Base-by-base conservation (phyloP, 2,888 invertebrate species). In the Crematogaster levior region DNA sequence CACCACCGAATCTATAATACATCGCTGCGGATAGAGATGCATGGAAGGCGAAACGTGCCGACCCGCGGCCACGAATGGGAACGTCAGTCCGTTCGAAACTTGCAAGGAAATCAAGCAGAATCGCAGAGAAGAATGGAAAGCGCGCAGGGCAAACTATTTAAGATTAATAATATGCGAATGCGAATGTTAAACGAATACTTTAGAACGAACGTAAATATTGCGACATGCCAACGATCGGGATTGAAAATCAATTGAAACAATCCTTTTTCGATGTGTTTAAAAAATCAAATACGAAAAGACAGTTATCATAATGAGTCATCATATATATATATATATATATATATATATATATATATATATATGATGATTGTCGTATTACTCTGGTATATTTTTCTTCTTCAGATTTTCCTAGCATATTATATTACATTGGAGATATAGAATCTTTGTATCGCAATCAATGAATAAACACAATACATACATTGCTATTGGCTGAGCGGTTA, bases 1-100 rank as follows among this genome's bases (percentile, higher is more conserved):
- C 24, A 68, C 77, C 15, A 18, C 56, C 43, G 40, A 77, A 53
- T 77, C 68, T 68, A n/a, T n/a, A n/a, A n/a, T n/a, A 56, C 56
- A 79, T 79, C 43, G 56, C 34, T 30, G 43, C 18, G 56, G 68
- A 43, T 53, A 68, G 68, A 56, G 68, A 37, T 56, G 56, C 56
- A 40, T 56, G 68, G 18, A 24, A 68, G 68, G 53, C 56, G 43
- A 68, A 51, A 79, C 77, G 77, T 56, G 56, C 43, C 68, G 77
- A 79, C 77, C 77, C 43, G 77, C 77, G 77, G 77, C 77, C 68
- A 68, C 34, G 46, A 58, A 68, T 56, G 24, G 6, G 43, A 43
- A 34, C 43, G 27, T 43, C 56, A 24, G 18, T 34, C 18, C 40
- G 18, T 43, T 66, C 30, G 65, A 75, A 46, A 51, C 12, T 63